These are phyloP conservation scores for Thumatha senex DNA, from an alignment of 2,888 invertebrate species.

Conservation along the genomic window DNA sequence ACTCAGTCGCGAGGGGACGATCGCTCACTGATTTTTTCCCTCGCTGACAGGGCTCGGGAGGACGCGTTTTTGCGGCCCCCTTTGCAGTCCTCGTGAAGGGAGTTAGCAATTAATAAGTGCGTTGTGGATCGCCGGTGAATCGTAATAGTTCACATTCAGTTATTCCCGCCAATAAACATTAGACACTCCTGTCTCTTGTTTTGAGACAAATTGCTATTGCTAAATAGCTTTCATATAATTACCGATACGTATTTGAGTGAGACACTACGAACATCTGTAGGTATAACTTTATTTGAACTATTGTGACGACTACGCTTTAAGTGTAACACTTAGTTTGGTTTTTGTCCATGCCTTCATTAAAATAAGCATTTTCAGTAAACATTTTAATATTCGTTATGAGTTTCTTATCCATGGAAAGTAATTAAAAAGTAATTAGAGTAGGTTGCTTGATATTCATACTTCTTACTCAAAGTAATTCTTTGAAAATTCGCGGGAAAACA, in stretches of 20 bases:
- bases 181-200: constrained; percentile 69
- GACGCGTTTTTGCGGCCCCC: constrained; percentile 79
- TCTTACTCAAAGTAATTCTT: constrained; percentile 65
- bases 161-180: constrained; percentile 29
- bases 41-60: constrained; percentile 81
- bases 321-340: constrained; percentile 1
- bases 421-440: constrained; percentile 80
- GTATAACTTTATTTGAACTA: no score
- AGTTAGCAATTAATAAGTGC: constrained; percentile 80
- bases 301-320: not conserved
- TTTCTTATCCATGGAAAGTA: constrained; percentile 65
- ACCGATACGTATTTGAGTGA: constrained; percentile 1
- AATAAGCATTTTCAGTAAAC: constrained; percentile 32
- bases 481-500: constrained; percentile 68
- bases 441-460: constrained; percentile 78
- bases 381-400: constrained; percentile 39
- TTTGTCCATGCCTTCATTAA: constrained; percentile 20
- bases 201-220: constrained; percentile 51
- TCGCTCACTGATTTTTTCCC: constrained; percentile 84
- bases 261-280: not conserved
- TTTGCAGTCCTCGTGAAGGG: constrained; percentile 69
- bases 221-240: constrained; percentile 12
- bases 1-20: constrained; percentile 83
- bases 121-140: constrained; percentile 49
- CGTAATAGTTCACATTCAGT: constrained; percentile 26